Percentiles rank a stretch among this genome's conserved stretches.
Conservation (phyloP, 2,888 invertebrate genomes). For the Eilema caniola region DNA sequence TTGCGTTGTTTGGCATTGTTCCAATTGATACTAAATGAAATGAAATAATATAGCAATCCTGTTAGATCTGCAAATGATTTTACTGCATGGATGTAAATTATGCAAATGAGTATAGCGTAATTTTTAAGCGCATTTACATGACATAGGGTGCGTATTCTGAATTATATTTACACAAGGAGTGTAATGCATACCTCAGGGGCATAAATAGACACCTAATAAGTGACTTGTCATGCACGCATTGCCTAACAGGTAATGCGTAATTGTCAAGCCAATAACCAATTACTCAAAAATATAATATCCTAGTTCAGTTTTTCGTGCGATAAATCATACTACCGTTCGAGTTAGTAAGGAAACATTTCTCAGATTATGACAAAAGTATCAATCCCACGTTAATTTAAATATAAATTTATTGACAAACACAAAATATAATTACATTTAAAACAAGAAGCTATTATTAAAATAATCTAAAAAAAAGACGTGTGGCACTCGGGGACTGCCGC, state of each 20-base stretch:
- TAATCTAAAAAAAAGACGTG: no score
- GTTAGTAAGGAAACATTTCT: not conserved
- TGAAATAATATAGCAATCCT: not conserved
- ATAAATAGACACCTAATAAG: no score
- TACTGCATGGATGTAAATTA: not conserved
- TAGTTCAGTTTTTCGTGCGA: not conserved
- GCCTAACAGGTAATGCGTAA: not conserved
- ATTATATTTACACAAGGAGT: no score
- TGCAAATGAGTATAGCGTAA: not conserved
- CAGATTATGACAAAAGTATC: conserved; percentile 12
- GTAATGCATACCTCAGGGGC: no score
- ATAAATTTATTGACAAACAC: no score
- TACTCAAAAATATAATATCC: not conserved
- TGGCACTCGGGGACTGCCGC: no score
- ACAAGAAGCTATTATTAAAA: no score
- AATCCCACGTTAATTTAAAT: not conserved
- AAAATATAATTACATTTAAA: no score
- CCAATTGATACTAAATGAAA: conserved; percentile 5
- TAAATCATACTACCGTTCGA: not conserved
- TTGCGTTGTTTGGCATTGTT: not conserved
- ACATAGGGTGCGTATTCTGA: no score
- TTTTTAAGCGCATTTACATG: not conserved
- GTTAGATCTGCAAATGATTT: not conserved
- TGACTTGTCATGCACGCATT: not conserved
- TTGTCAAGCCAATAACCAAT: no score